Conservation (phyloP, 1,140 invertebrate genomes). For the Cephus cinctus region DNA sequence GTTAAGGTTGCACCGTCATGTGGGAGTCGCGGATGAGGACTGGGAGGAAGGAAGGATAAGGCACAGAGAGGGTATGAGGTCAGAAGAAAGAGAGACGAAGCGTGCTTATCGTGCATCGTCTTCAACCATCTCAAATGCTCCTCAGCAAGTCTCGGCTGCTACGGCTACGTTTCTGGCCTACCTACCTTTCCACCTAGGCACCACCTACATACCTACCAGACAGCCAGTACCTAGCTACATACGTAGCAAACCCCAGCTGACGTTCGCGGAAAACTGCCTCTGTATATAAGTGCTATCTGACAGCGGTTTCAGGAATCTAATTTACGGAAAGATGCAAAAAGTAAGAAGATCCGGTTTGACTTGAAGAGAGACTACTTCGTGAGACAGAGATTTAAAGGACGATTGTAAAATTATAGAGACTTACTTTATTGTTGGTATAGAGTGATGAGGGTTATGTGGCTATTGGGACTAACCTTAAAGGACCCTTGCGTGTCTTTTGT, state of each 20-base stretch:
- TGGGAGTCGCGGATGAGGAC: neutral
- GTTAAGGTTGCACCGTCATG: neutral
- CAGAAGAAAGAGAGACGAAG: conserved; percentile 45
- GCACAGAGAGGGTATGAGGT: conserved; percentile 29
- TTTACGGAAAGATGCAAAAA: too few relatives aligned
- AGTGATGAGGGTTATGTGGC: too few relatives aligned
- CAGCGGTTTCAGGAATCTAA: too few relatives aligned
- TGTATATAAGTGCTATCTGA: conserved; percentile 23
- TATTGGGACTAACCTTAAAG: too few relatives aligned
- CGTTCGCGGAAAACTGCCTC: conserved; percentile 38
- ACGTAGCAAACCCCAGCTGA: conserved; percentile 28
- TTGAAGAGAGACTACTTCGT: too few relatives aligned
- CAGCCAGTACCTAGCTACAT: conserved; percentile 18
- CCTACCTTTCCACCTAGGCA: conserved; percentile 12
- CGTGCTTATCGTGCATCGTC: conserved; percentile 57
- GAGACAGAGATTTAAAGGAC: too few relatives aligned
- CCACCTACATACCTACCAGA: conserved; percentile 27
- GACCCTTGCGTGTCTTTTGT: too few relatives aligned
- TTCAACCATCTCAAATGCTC: conserved; percentile 39
- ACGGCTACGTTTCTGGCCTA: conserved; percentile 15
- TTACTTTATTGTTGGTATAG: too few relatives aligned
- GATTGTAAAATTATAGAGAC: too few relatives aligned
- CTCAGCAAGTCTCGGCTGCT: neutral
- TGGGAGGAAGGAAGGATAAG: neutral
- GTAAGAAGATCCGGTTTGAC: too few relatives aligned